phyloP scores from a whole-genome alignment of 2,888 invertebrate genomes.

The Epistrophe eligans region DNA sequence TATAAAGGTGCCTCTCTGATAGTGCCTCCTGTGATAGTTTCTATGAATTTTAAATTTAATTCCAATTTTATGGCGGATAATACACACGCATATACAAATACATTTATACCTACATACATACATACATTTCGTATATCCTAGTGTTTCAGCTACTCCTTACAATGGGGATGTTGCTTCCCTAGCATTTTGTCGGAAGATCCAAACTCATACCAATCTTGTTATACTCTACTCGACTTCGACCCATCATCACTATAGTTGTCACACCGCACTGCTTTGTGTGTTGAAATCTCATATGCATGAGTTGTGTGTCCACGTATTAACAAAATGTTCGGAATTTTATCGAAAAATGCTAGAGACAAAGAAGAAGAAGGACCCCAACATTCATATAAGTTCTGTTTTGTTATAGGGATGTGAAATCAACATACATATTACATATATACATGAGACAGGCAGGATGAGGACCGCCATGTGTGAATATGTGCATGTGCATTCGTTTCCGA shows the following conservation, averaged over 20 bases:
- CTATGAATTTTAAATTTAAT: constrained; percentile 76
- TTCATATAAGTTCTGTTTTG: constrained; percentile 44
- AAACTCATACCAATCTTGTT: no score
- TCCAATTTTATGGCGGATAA: constrained; percentile 71
- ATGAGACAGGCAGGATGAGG: constrained; percentile 37
- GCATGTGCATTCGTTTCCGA: constrained; percentile 66
- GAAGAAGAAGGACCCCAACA: constrained; percentile 48
- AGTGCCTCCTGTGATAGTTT: constrained; percentile 68
- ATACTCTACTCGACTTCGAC: neutral
- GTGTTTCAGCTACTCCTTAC: neutral
- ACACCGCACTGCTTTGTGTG: constrained; percentile 25
- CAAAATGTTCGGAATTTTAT: constrained; percentile 74
- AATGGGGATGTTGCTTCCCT: neutral
- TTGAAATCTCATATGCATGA: constrained; percentile 63
- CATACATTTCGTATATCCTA: neutral
- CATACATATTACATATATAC: constrained; percentile 33
- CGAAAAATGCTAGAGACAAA: constrained; percentile 49
- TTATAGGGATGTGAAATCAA: constrained; percentile 48
- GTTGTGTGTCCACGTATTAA: constrained; percentile 73
- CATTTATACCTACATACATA: no score
- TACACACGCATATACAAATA: neutral
- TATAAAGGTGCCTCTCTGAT: constrained; percentile 44
- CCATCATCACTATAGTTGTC: constrained; percentile 2
- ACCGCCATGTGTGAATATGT: constrained; percentile 40
- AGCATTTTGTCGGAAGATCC: neutral